phyloP scores from a whole-genome alignment of 2,113 vertebrate species.

The Opisthocomus hoazin region DNA sequence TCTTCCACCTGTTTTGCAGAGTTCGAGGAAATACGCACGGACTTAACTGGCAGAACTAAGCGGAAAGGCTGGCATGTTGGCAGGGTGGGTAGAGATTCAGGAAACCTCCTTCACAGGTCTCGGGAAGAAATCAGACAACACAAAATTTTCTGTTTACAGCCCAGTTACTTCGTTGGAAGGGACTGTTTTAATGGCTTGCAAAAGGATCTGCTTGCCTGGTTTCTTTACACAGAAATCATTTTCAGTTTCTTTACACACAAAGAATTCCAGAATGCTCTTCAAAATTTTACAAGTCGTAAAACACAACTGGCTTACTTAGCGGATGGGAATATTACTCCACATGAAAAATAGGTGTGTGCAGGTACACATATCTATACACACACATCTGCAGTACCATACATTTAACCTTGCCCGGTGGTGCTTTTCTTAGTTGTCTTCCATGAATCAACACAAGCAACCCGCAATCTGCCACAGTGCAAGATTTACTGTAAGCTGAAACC shows the following conservation, averaged over 20 bases:
- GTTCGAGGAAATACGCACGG: not conserved
- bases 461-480: not conserved
- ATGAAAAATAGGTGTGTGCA: not conserved
- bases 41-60: not conserved
- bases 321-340: not conserved
- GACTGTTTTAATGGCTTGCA: not conserved
- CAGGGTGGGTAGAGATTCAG: not conserved
- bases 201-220: not conserved
- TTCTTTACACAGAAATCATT: not conserved
- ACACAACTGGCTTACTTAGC: not conserved
- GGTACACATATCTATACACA: not conserved
- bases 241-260: not conserved
- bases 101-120: not conserved
- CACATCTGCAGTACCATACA: not conserved
- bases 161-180: not conserved
- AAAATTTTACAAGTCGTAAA: not conserved
- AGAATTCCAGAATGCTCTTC: not conserved
- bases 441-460: not conserved
- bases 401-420: not conserved
- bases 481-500: not conserved
- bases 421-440: constrained; percentile 1
- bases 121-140: not conserved
- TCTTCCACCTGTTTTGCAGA: not conserved
- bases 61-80: not conserved
- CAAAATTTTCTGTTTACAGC: not conserved